A percentile compares a stretch with the other conserved stretches of the same genome.
phyloP scores from a whole-genome alignment of 1,140 invertebrate genomes.

The Trachelipus rathkii region DNA sequence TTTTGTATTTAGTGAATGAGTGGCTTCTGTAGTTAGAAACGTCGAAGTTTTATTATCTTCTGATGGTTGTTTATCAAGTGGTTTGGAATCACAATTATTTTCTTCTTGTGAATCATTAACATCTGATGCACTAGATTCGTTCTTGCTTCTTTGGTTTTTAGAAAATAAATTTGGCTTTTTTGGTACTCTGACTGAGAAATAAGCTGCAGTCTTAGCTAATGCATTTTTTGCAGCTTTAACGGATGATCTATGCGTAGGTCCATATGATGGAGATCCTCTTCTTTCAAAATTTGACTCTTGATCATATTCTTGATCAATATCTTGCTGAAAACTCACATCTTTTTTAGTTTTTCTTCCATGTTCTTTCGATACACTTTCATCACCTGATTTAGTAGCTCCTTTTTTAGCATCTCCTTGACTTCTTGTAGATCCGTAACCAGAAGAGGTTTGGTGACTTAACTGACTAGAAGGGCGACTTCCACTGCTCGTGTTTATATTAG shows the following conservation, averaged over 20 bases:
- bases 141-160: conserved; percentile 25
- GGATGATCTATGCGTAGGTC: conserved; percentile 32
- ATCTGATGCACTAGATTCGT: background rate
- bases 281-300: conserved; percentile 16
- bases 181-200: conserved; percentile 36
- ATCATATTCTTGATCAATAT: background rate
- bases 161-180: background rate
- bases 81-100: background rate
- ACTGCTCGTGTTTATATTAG: background rate
- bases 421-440: conserved; percentile 60
- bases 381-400: conserved; percentile 9
- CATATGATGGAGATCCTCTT: conserved; percentile 37
- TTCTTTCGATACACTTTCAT: background rate
- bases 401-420: conserved; percentile 51
- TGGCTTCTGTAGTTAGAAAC: conserved; percentile 24
- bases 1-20: conserved; percentile 13
- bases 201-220: conserved; percentile 36
- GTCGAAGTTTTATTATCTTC: conserved; percentile 12
- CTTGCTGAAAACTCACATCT: conserved; percentile 33
- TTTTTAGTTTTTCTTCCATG: conserved; percentile 26
- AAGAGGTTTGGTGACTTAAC: conserved; percentile 55
- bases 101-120: background rate
- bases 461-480: conserved; percentile 53
- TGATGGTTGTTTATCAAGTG: background rate
- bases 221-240: conserved; percentile 30